Base-by-base conservation (phyloP, 2,113 vertebrate genomes). In the Leucosticte australis region DNA sequence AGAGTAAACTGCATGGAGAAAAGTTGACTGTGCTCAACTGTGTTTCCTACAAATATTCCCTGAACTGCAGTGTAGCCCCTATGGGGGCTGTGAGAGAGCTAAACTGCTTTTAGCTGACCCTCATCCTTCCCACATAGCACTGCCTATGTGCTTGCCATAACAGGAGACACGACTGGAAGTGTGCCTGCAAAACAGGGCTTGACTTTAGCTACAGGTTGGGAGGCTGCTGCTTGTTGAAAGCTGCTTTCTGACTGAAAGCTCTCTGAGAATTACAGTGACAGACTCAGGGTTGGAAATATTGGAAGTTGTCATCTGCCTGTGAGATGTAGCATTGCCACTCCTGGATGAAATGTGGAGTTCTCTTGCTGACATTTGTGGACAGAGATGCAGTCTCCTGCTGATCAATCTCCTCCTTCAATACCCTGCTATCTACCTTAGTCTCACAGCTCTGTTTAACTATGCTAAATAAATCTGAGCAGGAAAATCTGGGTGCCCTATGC, bases 51-150 rank as follows among this genome's bases (percentile, higher is more conserved):
- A 28, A n/a, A 44, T 56, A 71, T 30, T 56, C 31, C 27, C 60
- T 75, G 76, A 92, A 42, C 19, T 39, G n/a, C 60, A 69, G 41
- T 39, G 76, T 62, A 80, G 41, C 55, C 0, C 0, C 0, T 50
- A 75, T 24, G 73, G 76, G 64, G 75, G 63, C 22, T 47, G 71
- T 90, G 85, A 88, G 57, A 64, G 70, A 14, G 26, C 63, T 69
- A 2, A 94, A 56, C 55, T 95, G 84, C 79, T 94, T 88, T 90
- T 49, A 90, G 88, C 59, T 95, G 71, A 77, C 52, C 64, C 83
- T 90, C 53, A 9, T 77, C n/a, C 71, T 52, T 94, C 89, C 86
- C 86, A 76, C 57, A 0, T 10, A 42, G 69, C 33, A 7, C 28
- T 89, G 56, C 64, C 64, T 42, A 0, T 42, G 77, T 59, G 68